These are phyloP conservation scores for Nesometra sesokonis DNA, from an alignment of 35 echinoderm and acorn worm species.

Conservation along the genomic window DNA sequence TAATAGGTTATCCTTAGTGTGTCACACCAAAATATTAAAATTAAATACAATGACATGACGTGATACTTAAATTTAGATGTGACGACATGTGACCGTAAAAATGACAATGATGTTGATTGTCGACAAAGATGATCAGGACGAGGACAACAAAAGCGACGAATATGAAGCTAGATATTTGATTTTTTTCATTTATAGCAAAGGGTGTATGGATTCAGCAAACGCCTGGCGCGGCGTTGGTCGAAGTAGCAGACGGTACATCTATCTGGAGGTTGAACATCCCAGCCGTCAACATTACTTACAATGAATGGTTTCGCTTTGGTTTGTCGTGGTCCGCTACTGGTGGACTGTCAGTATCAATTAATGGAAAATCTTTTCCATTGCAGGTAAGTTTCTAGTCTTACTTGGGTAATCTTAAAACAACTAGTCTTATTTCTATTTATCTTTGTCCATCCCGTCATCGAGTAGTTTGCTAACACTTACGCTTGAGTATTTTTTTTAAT, in stretches of 20 bases:
- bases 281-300: slow-evolving; percentile 13
- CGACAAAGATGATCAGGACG: too few species aligned
- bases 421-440: not conserved
- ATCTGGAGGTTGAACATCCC: slow-evolving; percentile 28
- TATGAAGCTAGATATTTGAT: not conserved
- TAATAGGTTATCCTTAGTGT: too few species aligned
- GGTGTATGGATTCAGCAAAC: slow-evolving; percentile 49
- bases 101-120: too few species aligned
- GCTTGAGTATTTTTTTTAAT: too few species aligned
- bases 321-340: slow-evolving; percentile 23
- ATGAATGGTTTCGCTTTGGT: slow-evolving; percentile 52
- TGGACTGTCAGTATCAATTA: slow-evolving; percentile 42
- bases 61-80: too few species aligned
- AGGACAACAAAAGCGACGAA: too few species aligned
- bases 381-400: slow-evolving; percentile 26
- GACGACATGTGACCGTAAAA: too few species aligned
- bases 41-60: too few species aligned
- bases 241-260: slow-evolving; percentile 39
- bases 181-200: slow-evolving; percentile 29
- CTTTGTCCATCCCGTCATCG: not conserved
- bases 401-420: not conserved
- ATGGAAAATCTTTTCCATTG: slow-evolving; percentile 30
- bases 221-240: slow-evolving; percentile 13
- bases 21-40: too few species aligned
- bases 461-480: too few species aligned